Base-by-base conservation (phyloP, 2,888 invertebrate genomes). In the Coronaproctus castanopsis region DNA sequence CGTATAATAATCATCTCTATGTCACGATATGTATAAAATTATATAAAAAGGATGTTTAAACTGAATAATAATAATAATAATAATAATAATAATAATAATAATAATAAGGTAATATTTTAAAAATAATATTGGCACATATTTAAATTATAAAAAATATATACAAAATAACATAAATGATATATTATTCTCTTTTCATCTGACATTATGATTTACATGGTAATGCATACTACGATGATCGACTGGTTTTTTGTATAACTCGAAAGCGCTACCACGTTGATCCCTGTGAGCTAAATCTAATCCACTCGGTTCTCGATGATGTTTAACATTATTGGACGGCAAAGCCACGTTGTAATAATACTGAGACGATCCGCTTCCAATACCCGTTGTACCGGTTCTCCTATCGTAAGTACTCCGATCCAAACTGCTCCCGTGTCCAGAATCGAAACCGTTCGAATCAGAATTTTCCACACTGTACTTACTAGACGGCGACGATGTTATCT, bases 221-320 rank as follows among this genome's bases (percentile, higher is more conserved):
- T 69, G 68, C 58, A 65, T 65, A 57, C 64, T 66, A 21, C 67
- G 63, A 50, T 69, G 68, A 58, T 69, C 67, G 14, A 57, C 58
- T 10, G 91, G 91, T 73, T 92, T 92, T 65, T 90, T 81, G 71
- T 92, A 93, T 63, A 92, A 76, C 73, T 92, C 92, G 71, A 93
- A 92, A n/a, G 93, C 93, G 64, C 91, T 91, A 24, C 91, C 91
- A 58, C 91, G 77, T 69, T 91, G 90, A 70, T 91, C 91, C 68
- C 89, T 85, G 55, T 90, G 89, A 57, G 88, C 87, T 70, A 91
- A 75, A 67, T 81, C 81, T 14, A 81, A 70, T 63, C 70, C 76
- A 66, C 72, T 77, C 59, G 72, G 73, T 68, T 76, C 76, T 62
- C 75, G 68, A 59, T 68, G 66, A 48, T 67, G 67, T 57, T 66